phyloP scores from a whole-genome alignment of 2,888 invertebrate species.

The Drosophila mulleri region DNA sequence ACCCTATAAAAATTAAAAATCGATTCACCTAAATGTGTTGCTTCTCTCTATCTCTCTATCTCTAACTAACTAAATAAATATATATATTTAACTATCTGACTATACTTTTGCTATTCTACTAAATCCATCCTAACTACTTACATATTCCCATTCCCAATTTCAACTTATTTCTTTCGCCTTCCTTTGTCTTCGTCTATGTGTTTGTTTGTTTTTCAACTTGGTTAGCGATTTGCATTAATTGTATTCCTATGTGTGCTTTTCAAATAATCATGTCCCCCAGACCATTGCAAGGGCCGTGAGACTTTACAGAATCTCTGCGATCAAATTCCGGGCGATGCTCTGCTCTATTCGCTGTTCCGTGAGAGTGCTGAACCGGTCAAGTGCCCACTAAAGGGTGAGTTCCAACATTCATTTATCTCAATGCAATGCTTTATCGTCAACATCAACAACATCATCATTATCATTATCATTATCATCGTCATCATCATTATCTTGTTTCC shows the following conservation, averaged over 20 bases:
- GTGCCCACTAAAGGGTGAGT: conserved; percentile 89
- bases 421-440: conserved; percentile 8
- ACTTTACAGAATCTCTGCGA: conserved; percentile 93
- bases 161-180: conserved; percentile 29
- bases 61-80: conserved; percentile 31
- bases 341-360: conserved; percentile 95
- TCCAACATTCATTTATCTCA: conserved; percentile 22
- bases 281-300: conserved; percentile 86
- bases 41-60: conserved; percentile 45
- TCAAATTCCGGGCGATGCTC: conserved; percentile 94
- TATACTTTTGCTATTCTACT: conserved; percentile 32
- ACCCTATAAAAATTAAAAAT: conserved; percentile 10
- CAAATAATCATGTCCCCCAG: conserved; percentile 85
- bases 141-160: conserved; percentile 39
- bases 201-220: conserved; percentile 36
- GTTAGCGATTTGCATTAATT: conserved; percentile 85
- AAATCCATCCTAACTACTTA: conserved; percentile 41
- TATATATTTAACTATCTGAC: conserved; percentile 30
- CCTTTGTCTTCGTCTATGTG: conserved; percentile 60
- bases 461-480: not conserved
- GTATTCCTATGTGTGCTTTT: conserved; percentile 81
- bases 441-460: not conserved
- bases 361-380: conserved; percentile 94
- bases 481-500: not conserved
- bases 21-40: conserved; percentile 69